Evolutionary conservation across 2,888 invertebrate species (phyloP), one percentile per base, ranked within the genome.

Genomic region (Ennomos erosarius): DNA sequence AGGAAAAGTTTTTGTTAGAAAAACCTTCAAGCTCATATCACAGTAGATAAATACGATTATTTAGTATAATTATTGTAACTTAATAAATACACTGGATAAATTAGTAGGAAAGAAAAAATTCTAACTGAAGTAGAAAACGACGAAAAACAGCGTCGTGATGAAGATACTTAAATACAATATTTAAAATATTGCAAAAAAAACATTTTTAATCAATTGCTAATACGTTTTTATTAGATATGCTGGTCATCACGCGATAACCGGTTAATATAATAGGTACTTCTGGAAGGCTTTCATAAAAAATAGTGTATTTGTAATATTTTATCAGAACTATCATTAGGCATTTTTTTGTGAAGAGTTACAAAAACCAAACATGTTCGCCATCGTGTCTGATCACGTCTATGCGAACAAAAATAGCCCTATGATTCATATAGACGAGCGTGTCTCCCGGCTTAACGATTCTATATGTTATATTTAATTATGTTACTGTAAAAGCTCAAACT

Each of bases 1-100:
- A 87, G 85, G 86, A 87, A 88, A 81, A 78, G 69, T 85, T 86
- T 86, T 88, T 88, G 71, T 74, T 69, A 45, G 38, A 46, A 69
- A 76, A 84, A 78, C 85, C 82, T 87, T 84, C 81, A 72, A 69
- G 70, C 65, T 64, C 48, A 69, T 66, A 62, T 69, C 55, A 58
- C 67, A 64, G 26, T 26, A 26, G 26, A 26, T 26, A 26, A 26
- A 26, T 26, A 26, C 26, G 1, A 3, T 4, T 26, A 26, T 26
- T 26, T 6, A 3, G 51, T 62, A 57, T 70, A 44, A 54, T 39
- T 42, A 54, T 39, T 42, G 36, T 55, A 48, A 33, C 16, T 16
- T 2, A 70, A 65, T 71, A 57, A 64, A 47, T 50, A 66, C 62
- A 68, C 61, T 68, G 53, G 34, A 62, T 66, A 50, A 54, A 54